phyloP scores from a whole-genome alignment of 2,888 invertebrate genomes.

The Drosophila fungiperda region DNA sequence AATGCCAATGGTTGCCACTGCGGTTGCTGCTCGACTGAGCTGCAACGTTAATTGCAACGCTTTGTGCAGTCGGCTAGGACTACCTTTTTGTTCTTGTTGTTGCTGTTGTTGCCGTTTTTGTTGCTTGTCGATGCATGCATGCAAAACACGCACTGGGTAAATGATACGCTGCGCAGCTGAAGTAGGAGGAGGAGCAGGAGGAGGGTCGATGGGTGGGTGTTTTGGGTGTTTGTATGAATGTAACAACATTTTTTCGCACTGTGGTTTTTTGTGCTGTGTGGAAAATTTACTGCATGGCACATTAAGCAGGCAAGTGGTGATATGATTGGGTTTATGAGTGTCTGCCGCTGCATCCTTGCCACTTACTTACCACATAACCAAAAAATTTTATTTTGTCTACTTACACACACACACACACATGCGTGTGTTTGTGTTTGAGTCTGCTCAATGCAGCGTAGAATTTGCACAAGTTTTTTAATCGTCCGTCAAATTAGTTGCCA shows the following conservation, averaged over 20 bases:
- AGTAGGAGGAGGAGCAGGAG: background rate
- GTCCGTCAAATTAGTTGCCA: conserved; percentile 64
- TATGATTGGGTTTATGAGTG: conserved; percentile 79
- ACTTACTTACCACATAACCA: conserved; percentile 38
- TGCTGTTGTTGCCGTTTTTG: conserved; percentile 16
- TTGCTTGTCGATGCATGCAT: conserved; percentile 53
- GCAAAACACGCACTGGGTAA: conserved; percentile 58
- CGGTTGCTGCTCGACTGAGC: conserved; percentile 69
- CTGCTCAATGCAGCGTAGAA: conserved; percentile 67
- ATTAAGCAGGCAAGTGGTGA: conserved; percentile 80
- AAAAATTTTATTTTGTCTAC: conserved; percentile 61
- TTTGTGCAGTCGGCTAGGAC: conserved; percentile 63
- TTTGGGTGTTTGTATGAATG: conserved; percentile 3
- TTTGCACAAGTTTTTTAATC: conserved; percentile 47
- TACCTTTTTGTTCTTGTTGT: conserved; percentile 12
- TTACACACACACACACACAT: background rate
- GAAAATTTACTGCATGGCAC: conserved; percentile 76
- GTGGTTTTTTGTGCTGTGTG: conserved; percentile 62
- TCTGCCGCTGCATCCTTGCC: conserved; percentile 56
- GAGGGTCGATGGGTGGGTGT: background rate
- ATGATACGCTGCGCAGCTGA: background rate
- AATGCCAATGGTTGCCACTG: conserved; percentile 71
- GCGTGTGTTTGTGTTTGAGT: conserved; percentile 21
- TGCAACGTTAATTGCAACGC: conserved; percentile 76
- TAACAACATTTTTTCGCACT: conserved; percentile 61